Conservation (phyloP, 2,113 vertebrate genomes). For the Bufo gargarizans region DNA sequence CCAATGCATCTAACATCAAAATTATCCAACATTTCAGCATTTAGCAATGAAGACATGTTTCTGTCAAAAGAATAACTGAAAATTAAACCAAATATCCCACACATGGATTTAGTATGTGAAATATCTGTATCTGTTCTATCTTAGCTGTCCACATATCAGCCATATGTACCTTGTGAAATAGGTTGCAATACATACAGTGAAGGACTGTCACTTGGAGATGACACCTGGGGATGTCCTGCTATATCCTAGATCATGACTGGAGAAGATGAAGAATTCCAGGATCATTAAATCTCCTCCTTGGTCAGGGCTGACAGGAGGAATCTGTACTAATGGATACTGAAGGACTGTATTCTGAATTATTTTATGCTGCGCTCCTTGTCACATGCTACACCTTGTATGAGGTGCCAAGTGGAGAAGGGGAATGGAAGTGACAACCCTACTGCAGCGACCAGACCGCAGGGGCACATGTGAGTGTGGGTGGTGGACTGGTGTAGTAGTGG, state of each 20-base stretch:
- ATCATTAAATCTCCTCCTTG: background rate
- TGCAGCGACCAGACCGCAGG: too few relatives aligned
- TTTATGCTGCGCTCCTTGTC: too few relatives aligned
- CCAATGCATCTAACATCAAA: too few relatives aligned
- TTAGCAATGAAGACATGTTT: too few relatives aligned
- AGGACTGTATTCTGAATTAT: background rate
- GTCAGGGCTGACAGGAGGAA: background rate
- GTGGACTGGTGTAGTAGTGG: too few relatives aligned
- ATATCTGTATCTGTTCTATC: background rate
- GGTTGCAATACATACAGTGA: background rate
- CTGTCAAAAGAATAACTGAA: background rate
- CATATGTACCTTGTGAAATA: background rate
- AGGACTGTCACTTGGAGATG: background rate
- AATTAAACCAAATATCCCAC: background rate
- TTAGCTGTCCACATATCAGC: conserved; percentile 3
- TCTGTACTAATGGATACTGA: background rate
- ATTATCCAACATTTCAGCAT: too few relatives aligned
- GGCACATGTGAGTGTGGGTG: too few relatives aligned
- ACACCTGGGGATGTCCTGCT: background rate
- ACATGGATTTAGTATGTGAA: conserved; percentile 18
- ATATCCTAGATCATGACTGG: background rate
- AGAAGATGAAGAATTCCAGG: background rate
- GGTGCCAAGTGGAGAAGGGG: too few relatives aligned
- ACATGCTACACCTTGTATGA: too few relatives aligned
- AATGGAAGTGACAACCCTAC: too few relatives aligned